Conservation (phyloP, 2,797 vertebrate genomes). For the Leuciscus waleckii region DNA sequence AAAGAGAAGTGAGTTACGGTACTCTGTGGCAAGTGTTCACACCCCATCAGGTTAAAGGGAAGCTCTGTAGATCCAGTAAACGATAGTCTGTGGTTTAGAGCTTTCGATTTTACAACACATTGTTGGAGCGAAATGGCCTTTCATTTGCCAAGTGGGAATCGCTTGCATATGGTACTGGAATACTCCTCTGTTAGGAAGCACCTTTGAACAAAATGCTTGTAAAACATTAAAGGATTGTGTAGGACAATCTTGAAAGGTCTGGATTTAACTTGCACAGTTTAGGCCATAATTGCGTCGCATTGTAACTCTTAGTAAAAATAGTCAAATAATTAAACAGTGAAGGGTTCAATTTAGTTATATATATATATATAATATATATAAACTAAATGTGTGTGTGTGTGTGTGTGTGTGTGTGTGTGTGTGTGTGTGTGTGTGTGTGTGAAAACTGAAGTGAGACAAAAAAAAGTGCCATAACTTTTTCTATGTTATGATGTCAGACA, state of each 20-base stretch:
- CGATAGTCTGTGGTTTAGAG: constrained; percentile 28
- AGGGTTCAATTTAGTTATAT: too few species aligned
- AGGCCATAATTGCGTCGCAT: not conserved
- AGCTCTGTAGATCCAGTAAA: constrained; percentile 28
- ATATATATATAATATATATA: not conserved
- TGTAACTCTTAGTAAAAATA: not conserved
- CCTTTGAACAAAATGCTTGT: constrained; percentile 24
- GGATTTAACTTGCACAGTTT: constrained; percentile 9
- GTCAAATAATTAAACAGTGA: not conserved
- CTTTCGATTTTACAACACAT: constrained; percentile 29
- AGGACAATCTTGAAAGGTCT: constrained; percentile 25
- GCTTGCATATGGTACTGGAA: constrained; percentile 22
- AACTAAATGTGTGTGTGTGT: too few species aligned
- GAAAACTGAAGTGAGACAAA: not conserved
- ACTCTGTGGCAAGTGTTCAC: constrained; percentile 13
- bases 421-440: not conserved
- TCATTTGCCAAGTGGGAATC: constrained; percentile 32
- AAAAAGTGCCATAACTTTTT: not conserved
- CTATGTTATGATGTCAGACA: not conserved
- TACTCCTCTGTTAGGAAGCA: constrained; percentile 15
- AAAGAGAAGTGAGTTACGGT: constrained; percentile 2
- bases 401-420: too few species aligned
- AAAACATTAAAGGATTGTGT: constrained; percentile 34
- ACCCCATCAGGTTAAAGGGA: constrained; percentile 23
- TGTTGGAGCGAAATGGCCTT: constrained; percentile 12